These are phyloP conservation scores for Tragelaphus buxtoni DNA, from an alignment of 2,113 vertebrate species.

Conservation along the genomic window DNA sequence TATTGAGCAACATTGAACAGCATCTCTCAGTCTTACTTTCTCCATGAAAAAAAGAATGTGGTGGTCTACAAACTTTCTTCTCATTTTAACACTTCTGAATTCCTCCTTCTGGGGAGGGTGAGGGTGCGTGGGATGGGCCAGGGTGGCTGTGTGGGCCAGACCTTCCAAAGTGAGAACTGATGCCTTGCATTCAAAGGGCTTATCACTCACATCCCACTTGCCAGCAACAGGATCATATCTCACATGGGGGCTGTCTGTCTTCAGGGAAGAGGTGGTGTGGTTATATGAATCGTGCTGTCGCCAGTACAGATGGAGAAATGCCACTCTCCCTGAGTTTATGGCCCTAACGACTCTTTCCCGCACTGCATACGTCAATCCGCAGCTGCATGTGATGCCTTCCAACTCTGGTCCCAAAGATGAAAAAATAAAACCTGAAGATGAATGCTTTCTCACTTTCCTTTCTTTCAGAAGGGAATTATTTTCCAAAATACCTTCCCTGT, in stretches of 20 bases:
- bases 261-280: constrained; percentile 38
- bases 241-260: constrained; percentile 41
- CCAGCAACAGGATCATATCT: constrained; percentile 28
- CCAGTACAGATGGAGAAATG: constrained; percentile 72
- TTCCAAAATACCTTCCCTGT: background rate
- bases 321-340: background rate
- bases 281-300: background rate
- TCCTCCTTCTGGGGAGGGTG: constrained; percentile 9
- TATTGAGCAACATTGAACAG: background rate
- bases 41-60: background rate
- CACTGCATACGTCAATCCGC: background rate
- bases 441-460: background rate
- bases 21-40: background rate
- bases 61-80: constrained; percentile 31
- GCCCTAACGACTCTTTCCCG: background rate
- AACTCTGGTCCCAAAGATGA: background rate
- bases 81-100: background rate
- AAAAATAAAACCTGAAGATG: background rate
- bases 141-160: constrained; percentile 52
- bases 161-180: constrained; percentile 67
- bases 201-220: constrained; percentile 52
- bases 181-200: constrained; percentile 62
- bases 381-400: background rate
- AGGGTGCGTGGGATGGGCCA: constrained; percentile 26
- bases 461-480: background rate